Conservation (phyloP, 2,797 vertebrate species). For the Selene dorsalis region DNA sequence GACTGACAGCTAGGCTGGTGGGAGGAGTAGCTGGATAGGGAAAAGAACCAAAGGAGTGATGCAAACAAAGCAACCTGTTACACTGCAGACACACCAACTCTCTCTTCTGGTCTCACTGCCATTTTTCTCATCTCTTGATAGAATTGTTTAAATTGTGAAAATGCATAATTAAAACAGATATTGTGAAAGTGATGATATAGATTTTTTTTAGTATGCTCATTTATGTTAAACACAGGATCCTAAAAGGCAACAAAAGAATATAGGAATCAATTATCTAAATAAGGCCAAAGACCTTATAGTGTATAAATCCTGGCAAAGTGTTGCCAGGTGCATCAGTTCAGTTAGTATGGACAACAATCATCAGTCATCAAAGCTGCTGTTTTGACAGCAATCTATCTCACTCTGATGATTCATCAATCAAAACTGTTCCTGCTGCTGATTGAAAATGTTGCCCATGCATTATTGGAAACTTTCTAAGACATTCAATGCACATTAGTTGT, state of each 20-base stretch:
- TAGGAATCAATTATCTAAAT: not conserved
- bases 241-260: not conserved
- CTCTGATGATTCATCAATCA: conserved; percentile 75
- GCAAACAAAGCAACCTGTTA: conserved; percentile 48
- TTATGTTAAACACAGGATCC: not conserved
- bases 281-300: not conserved
- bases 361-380: conserved; percentile 64
- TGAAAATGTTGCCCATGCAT: conserved; percentile 71
- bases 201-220: not conserved
- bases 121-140: not conserved
- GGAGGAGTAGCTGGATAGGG: conserved; percentile 1
- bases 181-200: not conserved
- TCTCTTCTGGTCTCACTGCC: not conserved
- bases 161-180: not conserved
- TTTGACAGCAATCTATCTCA: conserved; percentile 72
- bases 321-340: conserved; percentile 49
- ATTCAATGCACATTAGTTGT: conserved; percentile 81
- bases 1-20: conserved; percentile 27
- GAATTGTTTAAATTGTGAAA: not conserved
- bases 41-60: conserved; percentile 41
- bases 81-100: not conserved
- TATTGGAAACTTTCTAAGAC: conserved; percentile 77
- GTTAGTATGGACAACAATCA: conserved; percentile 46
- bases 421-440: conserved; percentile 54
- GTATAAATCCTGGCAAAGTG: not conserved